Evolutionary conservation across 2,797 vertebrate genomes (phyloP).

Genomic region (Arremon brunneinucha): DNA sequence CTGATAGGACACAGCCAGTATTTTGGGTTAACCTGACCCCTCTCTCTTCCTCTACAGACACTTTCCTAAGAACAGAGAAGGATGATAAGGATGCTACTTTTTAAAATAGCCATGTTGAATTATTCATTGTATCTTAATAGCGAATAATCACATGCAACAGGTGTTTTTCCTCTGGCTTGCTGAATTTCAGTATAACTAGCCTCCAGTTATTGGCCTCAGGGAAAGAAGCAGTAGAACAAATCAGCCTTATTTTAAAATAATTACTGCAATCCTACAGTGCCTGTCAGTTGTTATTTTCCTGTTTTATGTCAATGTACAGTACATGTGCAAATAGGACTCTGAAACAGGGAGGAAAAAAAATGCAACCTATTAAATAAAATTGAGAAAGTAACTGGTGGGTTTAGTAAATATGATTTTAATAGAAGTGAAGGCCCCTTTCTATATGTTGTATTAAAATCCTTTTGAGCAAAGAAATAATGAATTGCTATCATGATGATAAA

Average conservation of each 20-base stretch:
- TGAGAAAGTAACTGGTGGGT: conserved; percentile 12
- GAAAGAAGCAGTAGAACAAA: conserved; percentile 69
- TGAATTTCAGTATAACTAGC: conserved; percentile 60
- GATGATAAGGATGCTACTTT: conserved; percentile 18
- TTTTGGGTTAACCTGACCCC: neutral
- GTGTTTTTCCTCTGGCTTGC: conserved; percentile 67
- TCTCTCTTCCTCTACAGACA: neutral
- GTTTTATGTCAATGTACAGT: conserved; percentile 39
- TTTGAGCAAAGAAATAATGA: conserved; percentile 53
- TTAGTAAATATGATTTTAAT: conserved; percentile 14
- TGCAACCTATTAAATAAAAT: conserved; percentile 25
- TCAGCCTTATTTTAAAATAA: conserved; percentile 72
- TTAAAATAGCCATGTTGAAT: conserved; percentile 62
- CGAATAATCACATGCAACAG: conserved; percentile 69
- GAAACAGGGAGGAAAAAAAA: conserved; percentile 20
- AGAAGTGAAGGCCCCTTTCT: neutral
- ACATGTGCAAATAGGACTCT: conserved; percentile 26
- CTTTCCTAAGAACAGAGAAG: neutral
- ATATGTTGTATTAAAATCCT: conserved; percentile 5
- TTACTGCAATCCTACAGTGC: conserved; percentile 65
- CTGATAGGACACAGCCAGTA: neutral
- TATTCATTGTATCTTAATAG: conserved; percentile 74
- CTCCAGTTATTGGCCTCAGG: conserved; percentile 58
- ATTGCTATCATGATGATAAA: neutral
- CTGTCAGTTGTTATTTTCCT: conserved; percentile 60